Percentiles rank a stretch among this genome's conserved stretches.
Conservation (phyloP, 2,797 vertebrate species). For the Sebastes glaucus region DNA sequence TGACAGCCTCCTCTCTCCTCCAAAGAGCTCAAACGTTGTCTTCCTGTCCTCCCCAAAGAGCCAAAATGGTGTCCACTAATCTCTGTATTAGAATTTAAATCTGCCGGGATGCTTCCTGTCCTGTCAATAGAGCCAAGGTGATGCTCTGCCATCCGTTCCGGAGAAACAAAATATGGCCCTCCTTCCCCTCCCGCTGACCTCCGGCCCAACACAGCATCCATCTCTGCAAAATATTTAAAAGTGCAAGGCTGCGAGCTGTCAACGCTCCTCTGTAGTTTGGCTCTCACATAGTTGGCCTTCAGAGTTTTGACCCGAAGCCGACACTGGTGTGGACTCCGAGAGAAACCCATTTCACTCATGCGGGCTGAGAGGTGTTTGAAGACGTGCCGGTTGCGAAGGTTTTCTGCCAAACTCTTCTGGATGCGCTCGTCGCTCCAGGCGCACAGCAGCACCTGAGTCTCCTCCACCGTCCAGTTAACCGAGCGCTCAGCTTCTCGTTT, state of each 20-base stretch:
- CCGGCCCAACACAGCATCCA: slow-evolving; percentile 70
- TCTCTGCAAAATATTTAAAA: slow-evolving; percentile 69
- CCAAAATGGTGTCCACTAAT: background rate
- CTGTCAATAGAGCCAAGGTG: slow-evolving; percentile 4
- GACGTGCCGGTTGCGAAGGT: slow-evolving; percentile 72
- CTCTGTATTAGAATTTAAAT: slow-evolving; percentile 2
- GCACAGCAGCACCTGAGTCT: slow-evolving; percentile 73
- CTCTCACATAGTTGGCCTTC: slow-evolving; percentile 72
- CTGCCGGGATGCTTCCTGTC: background rate
- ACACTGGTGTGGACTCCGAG: slow-evolving; percentile 70
- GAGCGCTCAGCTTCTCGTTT: slow-evolving; percentile 75
- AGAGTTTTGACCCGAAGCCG: slow-evolving; percentile 73
- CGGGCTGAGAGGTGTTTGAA: slow-evolving; percentile 74
- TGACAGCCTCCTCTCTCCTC: slow-evolving; percentile 15
- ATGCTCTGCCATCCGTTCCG: background rate
- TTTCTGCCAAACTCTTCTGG: slow-evolving; percentile 72
- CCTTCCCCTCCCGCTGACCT: slow-evolving; percentile 1
- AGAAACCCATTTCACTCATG: slow-evolving; percentile 73
- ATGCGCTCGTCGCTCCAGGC: slow-evolving; percentile 75
- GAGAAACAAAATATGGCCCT: background rate
- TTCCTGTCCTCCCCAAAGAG: background rate
- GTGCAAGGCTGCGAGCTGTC: slow-evolving; percentile 55
- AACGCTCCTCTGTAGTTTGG: slow-evolving; percentile 58
- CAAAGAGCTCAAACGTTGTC: slow-evolving; percentile 2
- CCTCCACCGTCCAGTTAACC: slow-evolving; percentile 74